phyloP scores from a whole-genome alignment of 2,888 invertebrate species.

The Spilarctia lutea region DNA sequence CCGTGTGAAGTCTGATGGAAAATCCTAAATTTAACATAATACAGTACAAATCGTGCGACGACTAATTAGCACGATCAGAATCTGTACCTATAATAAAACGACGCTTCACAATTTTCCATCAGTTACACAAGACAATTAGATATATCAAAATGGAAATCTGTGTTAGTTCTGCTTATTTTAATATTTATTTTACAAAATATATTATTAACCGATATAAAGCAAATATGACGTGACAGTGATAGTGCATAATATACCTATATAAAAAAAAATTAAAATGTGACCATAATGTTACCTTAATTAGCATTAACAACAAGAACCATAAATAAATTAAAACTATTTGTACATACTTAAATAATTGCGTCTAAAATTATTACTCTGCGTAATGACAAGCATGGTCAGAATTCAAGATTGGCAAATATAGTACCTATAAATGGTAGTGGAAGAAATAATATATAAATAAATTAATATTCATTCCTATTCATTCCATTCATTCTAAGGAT shows the following conservation, averaged over 20 bases:
- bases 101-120: conserved; percentile 35
- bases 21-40: not conserved
- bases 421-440: no score
- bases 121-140: conserved; percentile 36
- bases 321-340: not conserved
- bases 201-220: not conserved
- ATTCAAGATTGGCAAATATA: not conserved
- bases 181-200: not conserved
- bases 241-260: not conserved
- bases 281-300: not conserved
- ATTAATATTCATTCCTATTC: no score
- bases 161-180: conserved; percentile 50
- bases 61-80: conserved; percentile 57
- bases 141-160: conserved; percentile 51
- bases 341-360: no score
- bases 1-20: not conserved
- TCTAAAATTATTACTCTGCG: no score
- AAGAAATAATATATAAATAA: no score
- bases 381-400: no score
- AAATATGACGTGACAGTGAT: not conserved
- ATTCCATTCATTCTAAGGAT: no score
- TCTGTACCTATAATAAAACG: conserved; percentile 38
- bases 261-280: not conserved
- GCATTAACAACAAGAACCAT: not conserved
- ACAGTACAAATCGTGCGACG: conserved; percentile 25